Base-by-base conservation (phyloP, 2,113 vertebrate species). In the Oreochromis niloticus region DNA sequence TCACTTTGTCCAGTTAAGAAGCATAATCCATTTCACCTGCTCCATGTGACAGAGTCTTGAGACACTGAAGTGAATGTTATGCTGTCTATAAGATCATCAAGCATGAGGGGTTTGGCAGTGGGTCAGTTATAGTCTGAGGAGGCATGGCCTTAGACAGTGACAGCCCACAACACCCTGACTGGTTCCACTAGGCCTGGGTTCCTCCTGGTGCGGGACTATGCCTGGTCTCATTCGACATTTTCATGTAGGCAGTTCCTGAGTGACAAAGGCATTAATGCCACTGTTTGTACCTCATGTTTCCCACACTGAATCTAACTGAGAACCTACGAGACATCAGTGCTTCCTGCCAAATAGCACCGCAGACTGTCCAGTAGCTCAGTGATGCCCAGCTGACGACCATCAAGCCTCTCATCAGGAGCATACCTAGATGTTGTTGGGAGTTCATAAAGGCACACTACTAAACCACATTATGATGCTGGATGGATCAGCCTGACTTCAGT, bases 361-460 rank as follows among this genome's bases (percentile, higher is more conserved):
- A 0, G 0, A 66, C 2, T 66, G 0, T 22, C 61, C 61, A 39
- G 61, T 39, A n/a, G 34, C 0, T 66, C 34, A 36, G 16, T 63
- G 4, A 63, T 3, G 59, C 59, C 32, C 57, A 61, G 57, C 32
- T 66, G 32, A 12, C 3, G 0, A 22, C 63, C 63, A 22, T 68
- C 19, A 68, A 61, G 8, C 16, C 9, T 34, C 57, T n/a, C 61
- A 39, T 68, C 0, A 0, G 61, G 61, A 68, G 61, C 61, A 39
- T 68, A 39, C 6, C 61, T 39, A 68, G 19, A 68, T 22, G 34
- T 22, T 41, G 63, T 6, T 68, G 36, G 63, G 36, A 24, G 36
- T 41, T 39, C 1, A 41, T 68, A 68, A 39, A 68, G n/a, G 36
- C 11, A 41, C 19, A 24, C 3, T 41, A 14, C n/a, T 24, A 10